Conservation (phyloP, 2,888 invertebrate genomes). For the Fissipunctia ypsillon region DNA sequence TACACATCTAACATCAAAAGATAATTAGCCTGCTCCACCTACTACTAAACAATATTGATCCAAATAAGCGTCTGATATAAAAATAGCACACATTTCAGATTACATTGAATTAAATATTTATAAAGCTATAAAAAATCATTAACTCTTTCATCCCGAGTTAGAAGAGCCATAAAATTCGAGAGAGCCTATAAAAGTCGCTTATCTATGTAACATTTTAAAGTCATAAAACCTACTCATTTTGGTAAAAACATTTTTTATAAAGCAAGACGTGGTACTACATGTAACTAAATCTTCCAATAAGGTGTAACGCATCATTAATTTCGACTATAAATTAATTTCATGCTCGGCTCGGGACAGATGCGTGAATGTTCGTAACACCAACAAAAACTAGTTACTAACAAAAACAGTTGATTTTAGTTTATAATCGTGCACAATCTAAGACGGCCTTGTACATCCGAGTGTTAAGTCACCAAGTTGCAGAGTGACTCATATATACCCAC, state of each 20-base stretch:
- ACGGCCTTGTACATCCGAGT: conserved; percentile 61
- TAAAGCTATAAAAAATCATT: conserved; percentile 67
- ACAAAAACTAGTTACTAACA: conserved; percentile 61
- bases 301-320: conserved; percentile 39
- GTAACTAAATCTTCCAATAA: not conserved
- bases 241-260: conserved; percentile 27
- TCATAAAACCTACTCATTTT: conserved; percentile 44
- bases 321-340: conserved; percentile 33
- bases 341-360: conserved; percentile 30
- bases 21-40: not conserved
- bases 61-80: conserved; percentile 14
- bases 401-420: conserved; percentile 65
- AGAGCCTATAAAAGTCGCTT: conserved; percentile 66
- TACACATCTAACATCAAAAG: not conserved
- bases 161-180: conserved; percentile 67
- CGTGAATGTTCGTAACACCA: conserved; percentile 39
- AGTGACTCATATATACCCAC: conserved; percentile 73
- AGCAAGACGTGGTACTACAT: not conserved
- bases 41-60: conserved; percentile 16
- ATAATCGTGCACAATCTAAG: conserved; percentile 58
- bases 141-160: conserved; percentile 67
- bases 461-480: conserved; percentile 75
- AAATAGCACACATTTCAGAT: conserved; percentile 22
- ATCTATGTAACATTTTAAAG: conserved; percentile 60
- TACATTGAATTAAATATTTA: conserved; percentile 51